These are phyloP conservation scores for Tribolium freemani DNA, from an alignment of 2,888 invertebrate genomes.

Conservation along the genomic window DNA sequence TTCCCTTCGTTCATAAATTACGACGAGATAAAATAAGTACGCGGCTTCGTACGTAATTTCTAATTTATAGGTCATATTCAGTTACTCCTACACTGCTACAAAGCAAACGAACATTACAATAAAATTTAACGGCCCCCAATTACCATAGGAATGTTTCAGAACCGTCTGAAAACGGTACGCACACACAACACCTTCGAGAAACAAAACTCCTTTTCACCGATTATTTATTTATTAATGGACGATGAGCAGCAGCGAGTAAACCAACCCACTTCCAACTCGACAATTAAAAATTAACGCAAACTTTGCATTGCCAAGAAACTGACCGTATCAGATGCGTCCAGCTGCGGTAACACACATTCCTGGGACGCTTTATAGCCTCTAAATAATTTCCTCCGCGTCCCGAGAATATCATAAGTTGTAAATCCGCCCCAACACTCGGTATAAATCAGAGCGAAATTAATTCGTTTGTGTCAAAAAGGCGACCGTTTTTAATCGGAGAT, in stretches of 20 bases:
- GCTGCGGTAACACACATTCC: slow-evolving; percentile 38
- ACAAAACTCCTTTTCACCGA: background rate
- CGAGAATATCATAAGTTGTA: slow-evolving; percentile 29
- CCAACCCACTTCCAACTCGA: background rate
- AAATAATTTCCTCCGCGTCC: slow-evolving; percentile 37
- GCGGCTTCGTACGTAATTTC: slow-evolving; percentile 31
- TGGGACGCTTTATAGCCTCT: slow-evolving; percentile 36
- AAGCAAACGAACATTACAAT: slow-evolving; percentile 35
- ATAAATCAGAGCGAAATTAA: slow-evolving; percentile 28
- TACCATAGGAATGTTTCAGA: slow-evolving; percentile 31
- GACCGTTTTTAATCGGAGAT: background rate
- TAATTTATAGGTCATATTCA: slow-evolving; percentile 40
- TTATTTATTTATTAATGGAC: background rate
- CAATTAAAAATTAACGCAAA: slow-evolving; percentile 31
- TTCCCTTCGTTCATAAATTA: slow-evolving; percentile 22
- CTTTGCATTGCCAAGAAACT: slow-evolving; percentile 21
- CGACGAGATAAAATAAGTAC: slow-evolving; percentile 16
- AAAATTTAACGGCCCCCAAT: slow-evolving; percentile 38
- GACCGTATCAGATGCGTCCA: slow-evolving; percentile 36
- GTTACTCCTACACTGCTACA: slow-evolving; percentile 37
- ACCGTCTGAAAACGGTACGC: too few species aligned
- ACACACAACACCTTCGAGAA: slow-evolving; percentile 3
- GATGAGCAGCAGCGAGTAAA: background rate
- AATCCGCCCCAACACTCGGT: slow-evolving; percentile 3
- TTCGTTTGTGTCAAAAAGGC: slow-evolving; percentile 1